These are phyloP conservation scores for Whitmania pigra DNA, from an alignment of 1,140 invertebrate species.

Conservation along the genomic window DNA sequence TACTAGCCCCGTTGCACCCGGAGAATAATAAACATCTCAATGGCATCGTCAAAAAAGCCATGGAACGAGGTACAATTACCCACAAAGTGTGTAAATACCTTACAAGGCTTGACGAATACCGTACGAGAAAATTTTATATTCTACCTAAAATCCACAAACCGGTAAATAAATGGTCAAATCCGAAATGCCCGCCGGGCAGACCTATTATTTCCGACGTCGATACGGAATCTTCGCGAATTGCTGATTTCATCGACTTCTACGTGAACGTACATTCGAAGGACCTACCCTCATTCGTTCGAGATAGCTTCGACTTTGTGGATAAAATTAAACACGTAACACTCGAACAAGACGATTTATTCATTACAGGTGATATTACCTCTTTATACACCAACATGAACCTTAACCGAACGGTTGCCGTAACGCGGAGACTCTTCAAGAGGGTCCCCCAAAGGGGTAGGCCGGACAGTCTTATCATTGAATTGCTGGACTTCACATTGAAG, in stretches of 20 bases:
- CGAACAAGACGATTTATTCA: neutral
- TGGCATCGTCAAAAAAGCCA: neutral
- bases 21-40: neutral
- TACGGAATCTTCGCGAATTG: neutral
- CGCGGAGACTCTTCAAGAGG: neutral
- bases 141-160: constrained; percentile 18
- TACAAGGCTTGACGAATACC: too few species aligned
- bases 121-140: constrained; percentile 7
- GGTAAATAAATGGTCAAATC: neutral
- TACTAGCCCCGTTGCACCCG: neutral
- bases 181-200: constrained; percentile 2
- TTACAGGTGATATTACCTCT: constrained; percentile 3
- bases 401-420: neutral
- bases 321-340: neutral
- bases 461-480: neutral
- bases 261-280: neutral
- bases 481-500: neutral
- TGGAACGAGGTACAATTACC: neutral
- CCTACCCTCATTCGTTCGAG: neutral
- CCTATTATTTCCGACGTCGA: too few species aligned
- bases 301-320: constrained; percentile 5
- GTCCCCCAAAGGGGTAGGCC: neutral
- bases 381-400: constrained; percentile 17
- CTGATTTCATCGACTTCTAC: constrained; percentile 8
- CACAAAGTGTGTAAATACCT: neutral